Conservation (phyloP, 1,140 invertebrate species). For the Aphelinus certus region DNA sequence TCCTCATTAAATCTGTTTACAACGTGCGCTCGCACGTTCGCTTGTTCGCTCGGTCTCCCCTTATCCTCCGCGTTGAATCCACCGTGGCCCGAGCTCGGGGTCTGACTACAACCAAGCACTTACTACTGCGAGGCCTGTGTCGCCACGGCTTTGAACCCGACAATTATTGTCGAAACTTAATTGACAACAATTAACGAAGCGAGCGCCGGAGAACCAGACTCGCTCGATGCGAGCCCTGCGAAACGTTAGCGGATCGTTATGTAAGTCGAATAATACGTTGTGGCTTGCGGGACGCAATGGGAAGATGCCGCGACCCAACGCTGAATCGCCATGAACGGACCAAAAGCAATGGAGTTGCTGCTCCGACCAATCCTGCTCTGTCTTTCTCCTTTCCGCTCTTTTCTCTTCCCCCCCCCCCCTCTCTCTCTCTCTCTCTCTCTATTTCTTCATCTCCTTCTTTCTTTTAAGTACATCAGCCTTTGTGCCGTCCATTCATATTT, state of each 20-base stretch:
- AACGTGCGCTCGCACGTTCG: constrained; percentile 2
- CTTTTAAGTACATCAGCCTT: not conserved
- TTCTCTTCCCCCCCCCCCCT: not conserved
- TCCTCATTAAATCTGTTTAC: constrained; percentile 42
- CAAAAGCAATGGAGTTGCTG: no score
- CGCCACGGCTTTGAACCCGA: not conserved
- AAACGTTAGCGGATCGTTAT: not conserved
- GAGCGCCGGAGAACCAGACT: not conserved
- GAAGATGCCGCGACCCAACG: no score
- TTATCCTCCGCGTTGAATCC: not conserved
- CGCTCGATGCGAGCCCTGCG: not conserved
- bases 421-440: not conserved
- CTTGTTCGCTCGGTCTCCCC: not conserved
- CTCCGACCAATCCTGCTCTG: no score
- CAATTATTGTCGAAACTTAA: constrained; percentile 26
- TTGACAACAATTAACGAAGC: constrained; percentile 20
- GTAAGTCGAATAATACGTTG: not conserved
- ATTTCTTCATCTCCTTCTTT: not conserved
- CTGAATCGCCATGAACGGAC: no score
- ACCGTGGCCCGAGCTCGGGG: not conserved
- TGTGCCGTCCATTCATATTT: no score
- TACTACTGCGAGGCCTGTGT: no score
- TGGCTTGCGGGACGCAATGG: no score
- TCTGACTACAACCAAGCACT: no score
- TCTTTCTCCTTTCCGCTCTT: no score